A percentile compares a stretch with the other conserved stretches of the same genome.
Conservation (phyloP, 1,140 invertebrate genomes). For the Chlorops oryzae region DNA sequence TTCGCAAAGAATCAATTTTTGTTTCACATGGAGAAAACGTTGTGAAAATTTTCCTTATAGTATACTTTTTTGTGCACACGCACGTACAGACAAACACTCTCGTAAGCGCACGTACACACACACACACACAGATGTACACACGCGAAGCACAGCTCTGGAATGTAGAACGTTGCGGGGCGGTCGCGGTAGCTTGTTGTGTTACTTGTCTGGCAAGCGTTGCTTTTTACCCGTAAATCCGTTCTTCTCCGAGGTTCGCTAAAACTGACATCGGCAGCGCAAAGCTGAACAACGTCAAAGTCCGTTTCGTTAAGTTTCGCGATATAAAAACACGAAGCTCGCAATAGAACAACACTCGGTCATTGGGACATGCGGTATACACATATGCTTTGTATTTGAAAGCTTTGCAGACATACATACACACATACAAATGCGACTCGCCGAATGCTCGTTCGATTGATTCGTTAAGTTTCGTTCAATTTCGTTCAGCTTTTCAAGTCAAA, state of each 20-base stretch:
- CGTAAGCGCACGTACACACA: slow-evolving; percentile 4
- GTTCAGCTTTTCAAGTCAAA: no score
- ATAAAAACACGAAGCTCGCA: neutral
- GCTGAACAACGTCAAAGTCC: slow-evolving; percentile 36
- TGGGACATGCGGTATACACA: slow-evolving; percentile 18
- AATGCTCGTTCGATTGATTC: no score
- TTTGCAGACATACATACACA: no score
- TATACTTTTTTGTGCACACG: slow-evolving; percentile 14
- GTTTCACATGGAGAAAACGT: no score
- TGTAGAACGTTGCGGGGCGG: neutral
- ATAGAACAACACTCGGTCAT: slow-evolving; percentile 14
- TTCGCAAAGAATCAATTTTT: no score
- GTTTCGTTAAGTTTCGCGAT: slow-evolving; percentile 33
- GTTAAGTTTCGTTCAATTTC: no score
- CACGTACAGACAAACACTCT: slow-evolving; percentile 8
- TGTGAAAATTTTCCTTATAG: slow-evolving; percentile 27
- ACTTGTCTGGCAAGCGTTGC: slow-evolving; percentile 18
- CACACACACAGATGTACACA: slow-evolving; percentile 2
- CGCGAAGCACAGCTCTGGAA: neutral
- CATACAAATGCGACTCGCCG: no score
- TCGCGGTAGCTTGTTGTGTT: neutral
- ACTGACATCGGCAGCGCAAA: slow-evolving; percentile 42
- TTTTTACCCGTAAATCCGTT: slow-evolving; percentile 25
- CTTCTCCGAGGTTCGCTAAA: slow-evolving; percentile 48
- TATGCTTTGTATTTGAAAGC: no score